Base-by-base conservation (phyloP, 1,140 invertebrate genomes). In the Apis dorsata region DNA sequence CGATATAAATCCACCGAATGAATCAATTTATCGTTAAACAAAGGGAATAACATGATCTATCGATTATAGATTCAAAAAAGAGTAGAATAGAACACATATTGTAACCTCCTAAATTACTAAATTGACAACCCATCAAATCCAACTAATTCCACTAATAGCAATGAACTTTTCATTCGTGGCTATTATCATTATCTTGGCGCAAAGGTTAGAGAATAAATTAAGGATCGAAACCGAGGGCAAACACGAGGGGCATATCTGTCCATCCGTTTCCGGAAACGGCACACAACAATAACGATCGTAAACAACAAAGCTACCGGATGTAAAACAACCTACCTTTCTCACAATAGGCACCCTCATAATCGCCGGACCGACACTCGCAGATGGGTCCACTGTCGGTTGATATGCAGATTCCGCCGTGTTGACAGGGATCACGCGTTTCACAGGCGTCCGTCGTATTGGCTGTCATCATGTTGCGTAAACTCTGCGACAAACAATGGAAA, bases 321-420 rank as follows among this genome's bases (percentile, higher is more conserved):
- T 34, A 69, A 77, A 88, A 84, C 63, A 71, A 79, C 95, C 94
- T 94, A 99, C 98, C 97, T 96, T 98, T 97, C 94, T 99, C 98
- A 94, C 98, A 99, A 93, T 97, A 97, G 86, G 97, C 96, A 69
- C 98, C 98, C 92, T 98, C 97, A 93, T 97, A 99, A 91, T 99
- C 97, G 15, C 97, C 96, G 90, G 96, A 96, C 57, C 97, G 95
- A 92, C 98, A 99, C 93, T 99, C 98, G 94, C 98, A 99, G 90
- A 98, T 96, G 62, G 98, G 97, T 21, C 98, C 98, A 81, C 96
- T 97, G 94, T 99, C 98, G 11, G 98, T 99, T 79, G 97, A 98
- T 93, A 99, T 98, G 94, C 98, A 99, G 86, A 98, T 97, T 44
- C 98, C 98, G 28, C 97, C 97, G 91, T 99, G 97, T 92, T 98